Base-by-base conservation (phyloP, 2,113 vertebrate genomes). In the Vicugna pacos region DNA sequence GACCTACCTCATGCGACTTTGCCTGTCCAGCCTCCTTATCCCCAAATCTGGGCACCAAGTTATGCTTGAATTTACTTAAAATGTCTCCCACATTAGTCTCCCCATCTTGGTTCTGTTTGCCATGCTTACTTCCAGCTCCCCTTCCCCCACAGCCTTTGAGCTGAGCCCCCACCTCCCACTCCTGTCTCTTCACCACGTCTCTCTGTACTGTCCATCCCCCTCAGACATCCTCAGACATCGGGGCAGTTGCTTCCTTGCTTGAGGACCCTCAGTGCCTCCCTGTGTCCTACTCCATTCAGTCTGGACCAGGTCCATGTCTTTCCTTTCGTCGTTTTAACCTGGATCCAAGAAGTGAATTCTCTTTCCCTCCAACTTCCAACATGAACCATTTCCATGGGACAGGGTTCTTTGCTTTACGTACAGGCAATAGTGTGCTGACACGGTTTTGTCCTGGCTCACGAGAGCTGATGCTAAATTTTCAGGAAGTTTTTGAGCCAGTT, bases 11-110 rank as follows among this genome's bases (percentile, higher is more conserved):
- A 0, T 11, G 48, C 5, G 5, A 60, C n/a, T 48, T 46, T 35
- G 32, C 26, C 22, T 67, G 52, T 56, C n/a, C 32, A 52, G 79
- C 87, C 38, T 26, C 26, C 17, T 77, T 15, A 17, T 46, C 28
- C 24, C 30, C 67, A 15, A 24, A 62, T 30, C 35, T 11, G 13
- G 50, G 54, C 38, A 38, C 67, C 26, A 35, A 15, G 13, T 19
- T 73, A 38, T 38, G 16, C 28, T 94, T 28, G 24, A 30, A 42
- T 86, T 70, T 89, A 85, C 10, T 56, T 91, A 60, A 9, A 84
- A n/a, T 64, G 2, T n/a, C 52, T 81, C 67, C 77, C 94, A 28
- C 2, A 6, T 28, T 13, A 42, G 22, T 50, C 8, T 76, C 35
- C 22, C 26, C 60, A 38, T 46, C 54, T 28, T n/a, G 46, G 19